A percentile compares a stretch with the other conserved stretches of the same genome.
phyloP scores from a whole-genome alignment of 1,140 invertebrate genomes.

The Aphis gossypii region DNA sequence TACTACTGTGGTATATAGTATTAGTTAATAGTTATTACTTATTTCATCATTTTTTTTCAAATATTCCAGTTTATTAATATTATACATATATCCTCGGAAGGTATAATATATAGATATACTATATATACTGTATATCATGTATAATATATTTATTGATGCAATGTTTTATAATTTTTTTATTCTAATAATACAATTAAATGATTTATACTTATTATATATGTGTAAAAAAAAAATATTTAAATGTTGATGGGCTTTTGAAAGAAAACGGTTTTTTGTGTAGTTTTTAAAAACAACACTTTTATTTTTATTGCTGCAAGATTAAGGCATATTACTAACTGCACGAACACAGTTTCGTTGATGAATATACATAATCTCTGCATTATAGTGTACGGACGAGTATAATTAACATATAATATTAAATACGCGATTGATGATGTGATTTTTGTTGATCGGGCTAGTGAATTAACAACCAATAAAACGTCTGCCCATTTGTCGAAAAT shows the following conservation, averaged over 20 bases:
- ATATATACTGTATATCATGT: too few species aligned
- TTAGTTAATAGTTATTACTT: not conserved
- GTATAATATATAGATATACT: too few species aligned
- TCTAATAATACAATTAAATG: too few species aligned
- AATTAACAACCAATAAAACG: not conserved
- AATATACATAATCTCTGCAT: not conserved
- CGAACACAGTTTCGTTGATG: too few species aligned
- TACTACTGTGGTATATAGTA: not conserved
- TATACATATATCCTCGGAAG: not conserved
- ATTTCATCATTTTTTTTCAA: not conserved
- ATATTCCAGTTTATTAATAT: not conserved
- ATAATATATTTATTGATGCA: not conserved
- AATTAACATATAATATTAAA: not conserved
- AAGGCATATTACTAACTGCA: too few species aligned
- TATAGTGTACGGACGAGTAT: not conserved
- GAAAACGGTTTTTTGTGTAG: not conserved
- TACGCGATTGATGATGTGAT: not conserved
- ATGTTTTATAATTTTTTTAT: not conserved
- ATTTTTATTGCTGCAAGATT: not conserved
- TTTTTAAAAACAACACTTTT: not conserved
- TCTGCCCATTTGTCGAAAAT: not conserved
- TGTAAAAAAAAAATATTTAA: not conserved
- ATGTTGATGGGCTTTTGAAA: not conserved
- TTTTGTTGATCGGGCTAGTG: not conserved
- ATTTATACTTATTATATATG: not conserved